Percentiles rank a stretch among this genome's conserved stretches.
These are phyloP conservation scores for Aselliscus stoliczkanus DNA, from an alignment of 2,797 vertebrate genomes.

Conservation along the genomic window DNA sequence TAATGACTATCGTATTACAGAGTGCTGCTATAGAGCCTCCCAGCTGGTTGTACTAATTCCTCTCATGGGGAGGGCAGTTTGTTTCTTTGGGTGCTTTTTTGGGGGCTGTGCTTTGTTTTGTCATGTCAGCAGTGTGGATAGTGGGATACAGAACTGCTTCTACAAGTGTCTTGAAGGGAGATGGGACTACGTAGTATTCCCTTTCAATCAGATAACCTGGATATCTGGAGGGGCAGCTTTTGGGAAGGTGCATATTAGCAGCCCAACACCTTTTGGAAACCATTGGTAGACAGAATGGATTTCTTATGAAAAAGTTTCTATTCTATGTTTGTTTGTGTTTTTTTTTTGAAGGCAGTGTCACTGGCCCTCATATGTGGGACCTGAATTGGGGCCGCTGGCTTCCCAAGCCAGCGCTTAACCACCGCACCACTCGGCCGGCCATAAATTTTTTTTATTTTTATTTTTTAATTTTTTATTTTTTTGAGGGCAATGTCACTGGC, in stretches of 20 bases:
- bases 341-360: too few relatives aligned
- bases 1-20: not conserved
- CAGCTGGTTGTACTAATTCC: not conserved
- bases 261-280: not conserved
- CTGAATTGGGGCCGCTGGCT: too few relatives aligned
- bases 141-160: not conserved
- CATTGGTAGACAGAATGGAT: not conserved
- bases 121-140: not conserved
- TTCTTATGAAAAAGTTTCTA: not conserved
- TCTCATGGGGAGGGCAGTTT: not conserved
- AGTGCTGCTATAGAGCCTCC: not conserved
- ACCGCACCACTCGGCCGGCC: too few relatives aligned
- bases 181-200: not conserved
- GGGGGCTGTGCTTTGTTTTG: not conserved
- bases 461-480: too few relatives aligned
- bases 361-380: too few relatives aligned
- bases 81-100: not conserved
- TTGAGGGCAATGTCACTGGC: too few relatives aligned
- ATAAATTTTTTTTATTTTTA: too few relatives aligned
- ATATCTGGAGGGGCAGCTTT: not conserved
- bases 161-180: not conserved
- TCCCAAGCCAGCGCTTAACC: too few relatives aligned
- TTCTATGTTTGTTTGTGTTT: too few relatives aligned
- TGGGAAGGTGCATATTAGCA: not conserved
- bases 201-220: not conserved